Conservation (phyloP, 2,888 invertebrate species). For the Tromatobia lineatoria region DNA sequence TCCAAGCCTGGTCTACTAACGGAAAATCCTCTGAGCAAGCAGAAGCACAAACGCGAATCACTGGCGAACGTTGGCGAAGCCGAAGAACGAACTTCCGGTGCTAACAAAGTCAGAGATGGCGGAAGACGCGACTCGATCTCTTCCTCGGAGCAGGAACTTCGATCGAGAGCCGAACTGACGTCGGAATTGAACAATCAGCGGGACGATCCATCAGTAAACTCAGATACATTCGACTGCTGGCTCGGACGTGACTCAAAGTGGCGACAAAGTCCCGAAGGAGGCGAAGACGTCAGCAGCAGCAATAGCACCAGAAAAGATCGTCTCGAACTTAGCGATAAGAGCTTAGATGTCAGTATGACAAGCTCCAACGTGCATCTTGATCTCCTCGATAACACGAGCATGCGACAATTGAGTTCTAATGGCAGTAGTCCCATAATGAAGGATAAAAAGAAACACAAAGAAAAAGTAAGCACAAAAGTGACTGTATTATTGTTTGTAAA, state of each 20-base stretch:
- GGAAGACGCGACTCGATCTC: constrained; percentile 80
- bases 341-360: constrained; percentile 86
- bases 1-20: constrained; percentile 75
- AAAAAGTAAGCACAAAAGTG: constrained; percentile 76
- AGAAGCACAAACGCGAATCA: constrained; percentile 81
- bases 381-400: constrained; percentile 82
- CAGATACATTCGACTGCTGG: constrained; percentile 88
- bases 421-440: constrained; percentile 83
- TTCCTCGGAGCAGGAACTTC: constrained; percentile 83
- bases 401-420: constrained; percentile 81
- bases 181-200: constrained; percentile 72
- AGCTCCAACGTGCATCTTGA: constrained; percentile 87
- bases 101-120: constrained; percentile 3
- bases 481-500: not conserved
- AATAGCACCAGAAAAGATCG: constrained; percentile 86
- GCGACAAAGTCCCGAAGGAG: constrained; percentile 92
- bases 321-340: constrained; percentile 81
- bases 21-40: constrained; percentile 83
- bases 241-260: constrained; percentile 89
- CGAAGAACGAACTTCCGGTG: constrained; percentile 19
- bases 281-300: constrained; percentile 86
- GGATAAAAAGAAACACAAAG: constrained; percentile 83
- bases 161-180: constrained; percentile 42
- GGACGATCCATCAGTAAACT: constrained; percentile 71
- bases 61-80: constrained; percentile 71